Evolutionary conservation across 2,888 invertebrate genomes (phyloP).

Genomic region (Diabrotica balteata): DNA sequence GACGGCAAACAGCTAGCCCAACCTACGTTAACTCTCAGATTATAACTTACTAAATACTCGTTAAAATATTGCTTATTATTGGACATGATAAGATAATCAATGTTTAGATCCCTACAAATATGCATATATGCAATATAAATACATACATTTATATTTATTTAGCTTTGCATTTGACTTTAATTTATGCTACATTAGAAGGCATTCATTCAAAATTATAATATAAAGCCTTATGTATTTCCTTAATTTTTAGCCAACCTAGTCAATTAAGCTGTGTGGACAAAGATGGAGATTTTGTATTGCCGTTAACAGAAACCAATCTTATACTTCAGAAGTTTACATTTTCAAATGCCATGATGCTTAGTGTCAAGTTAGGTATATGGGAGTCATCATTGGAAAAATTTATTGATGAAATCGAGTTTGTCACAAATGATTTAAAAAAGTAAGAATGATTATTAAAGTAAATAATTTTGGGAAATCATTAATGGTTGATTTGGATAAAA

Average conservation of each 20-base stretch:
- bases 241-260: conserved; percentile 34
- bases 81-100: no score
- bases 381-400: conserved; percentile 85
- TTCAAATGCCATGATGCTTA: conserved; percentile 92
- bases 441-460: conserved; percentile 12
- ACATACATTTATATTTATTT: background rate
- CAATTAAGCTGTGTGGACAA: conserved; percentile 49
- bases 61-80: no score
- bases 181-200: no score
- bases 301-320: conserved; percentile 59
- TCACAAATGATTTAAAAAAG: conserved; percentile 79
- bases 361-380: conserved; percentile 94
- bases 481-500: no score
- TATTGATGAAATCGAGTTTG: conserved; percentile 81
- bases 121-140: no score
- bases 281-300: conserved; percentile 54
- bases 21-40: no score
- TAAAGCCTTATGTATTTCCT: no score
- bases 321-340: conserved; percentile 88
- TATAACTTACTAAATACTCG: no score
- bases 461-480: no score
- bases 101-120: no score
- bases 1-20: no score
- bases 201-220: no score
- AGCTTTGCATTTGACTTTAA: background rate